phyloP scores from a whole-genome alignment of 1,140 invertebrate species.

The Drosophila guanche region DNA sequence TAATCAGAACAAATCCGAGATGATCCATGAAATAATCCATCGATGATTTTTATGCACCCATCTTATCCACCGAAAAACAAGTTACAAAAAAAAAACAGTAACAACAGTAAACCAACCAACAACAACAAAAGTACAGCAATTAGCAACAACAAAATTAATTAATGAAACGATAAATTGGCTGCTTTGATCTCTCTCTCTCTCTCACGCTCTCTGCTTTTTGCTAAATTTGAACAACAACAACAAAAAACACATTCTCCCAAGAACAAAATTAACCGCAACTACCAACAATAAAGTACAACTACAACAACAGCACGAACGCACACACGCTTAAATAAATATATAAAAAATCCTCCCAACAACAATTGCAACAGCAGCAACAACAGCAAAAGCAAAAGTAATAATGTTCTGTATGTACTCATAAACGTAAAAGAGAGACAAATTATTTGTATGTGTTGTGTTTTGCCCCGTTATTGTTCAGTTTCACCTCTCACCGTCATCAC shows the following conservation, averaged over 20 bases:
- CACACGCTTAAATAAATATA: constrained; percentile 36
- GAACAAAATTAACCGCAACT: constrained; percentile 42
- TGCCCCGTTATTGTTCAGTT: neutral
- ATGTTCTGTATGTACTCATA: constrained; percentile 69
- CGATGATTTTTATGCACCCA: constrained; percentile 1
- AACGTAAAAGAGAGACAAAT: constrained; percentile 19
- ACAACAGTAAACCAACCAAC: constrained; percentile 7
- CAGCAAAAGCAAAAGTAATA: constrained; percentile 22
- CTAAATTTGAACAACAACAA: neutral
- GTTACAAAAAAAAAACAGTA: constrained; percentile 1
- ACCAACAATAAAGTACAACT: constrained; percentile 36
- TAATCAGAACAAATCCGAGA: constrained; percentile 20
- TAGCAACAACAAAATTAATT: constrained; percentile 48
- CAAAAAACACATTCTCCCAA: constrained; percentile 4
- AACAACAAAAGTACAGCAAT: constrained; percentile 15
- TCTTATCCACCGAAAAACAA: neutral
- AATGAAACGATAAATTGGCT: constrained; percentile 55
- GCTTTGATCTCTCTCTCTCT: constrained; percentile 55
- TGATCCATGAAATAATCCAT: neutral
- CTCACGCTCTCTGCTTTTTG: constrained; percentile 50
- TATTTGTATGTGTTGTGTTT: constrained; percentile 25
- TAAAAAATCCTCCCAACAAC: constrained; percentile 1
- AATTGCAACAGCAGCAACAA: constrained; percentile 23
- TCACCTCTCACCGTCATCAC: constrained; percentile 2
- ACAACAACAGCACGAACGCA: constrained; percentile 51